phyloP scores from a whole-genome alignment of 2,888 invertebrate species.

The Chrysolina americana region DNA sequence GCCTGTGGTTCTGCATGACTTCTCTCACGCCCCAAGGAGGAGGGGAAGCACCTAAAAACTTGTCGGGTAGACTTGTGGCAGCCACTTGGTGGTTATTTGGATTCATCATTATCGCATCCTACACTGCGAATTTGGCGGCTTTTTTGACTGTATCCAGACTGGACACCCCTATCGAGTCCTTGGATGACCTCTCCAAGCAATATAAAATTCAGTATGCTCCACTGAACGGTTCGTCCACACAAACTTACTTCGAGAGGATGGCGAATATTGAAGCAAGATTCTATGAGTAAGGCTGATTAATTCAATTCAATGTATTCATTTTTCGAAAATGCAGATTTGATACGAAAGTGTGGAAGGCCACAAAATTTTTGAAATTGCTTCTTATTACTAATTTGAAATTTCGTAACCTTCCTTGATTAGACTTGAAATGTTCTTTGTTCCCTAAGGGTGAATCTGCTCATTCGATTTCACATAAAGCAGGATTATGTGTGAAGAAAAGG shows the following conservation, averaged over 20 bases:
- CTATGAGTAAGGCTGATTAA: constrained; percentile 81
- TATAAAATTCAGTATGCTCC: constrained; percentile 98
- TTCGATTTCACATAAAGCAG: no score
- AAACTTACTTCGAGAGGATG: constrained; percentile 97
- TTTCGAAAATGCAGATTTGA: no score
- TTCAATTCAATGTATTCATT: no score
- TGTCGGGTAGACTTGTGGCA: constrained; percentile 88
- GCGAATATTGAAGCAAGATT: constrained; percentile 94
- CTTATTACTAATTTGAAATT: no score
- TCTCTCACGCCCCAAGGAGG: constrained; percentile 96
- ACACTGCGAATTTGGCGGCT: constrained; percentile 98
- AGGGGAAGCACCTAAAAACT: constrained; percentile 95
- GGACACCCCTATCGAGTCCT: constrained; percentile 92
- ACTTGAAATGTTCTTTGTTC: no score
- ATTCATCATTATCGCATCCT: constrained; percentile 98
- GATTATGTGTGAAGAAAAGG: no score
- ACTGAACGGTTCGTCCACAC: constrained; percentile 87
- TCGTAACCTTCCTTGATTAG: no score
- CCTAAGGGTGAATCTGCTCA: no score
- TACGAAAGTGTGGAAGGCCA: no score
- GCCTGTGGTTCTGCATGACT: constrained; percentile 99
- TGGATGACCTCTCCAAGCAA: constrained; percentile 92
- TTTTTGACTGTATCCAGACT: constrained; percentile 95
- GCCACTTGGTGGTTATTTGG: constrained; percentile 99
- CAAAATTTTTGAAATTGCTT: no score